Percentiles rank a stretch among this genome's conserved stretches.
phyloP scores from a whole-genome alignment of 37 sponge, comb jelly and placozoan genomes.

The Crambe crambe region DNA sequence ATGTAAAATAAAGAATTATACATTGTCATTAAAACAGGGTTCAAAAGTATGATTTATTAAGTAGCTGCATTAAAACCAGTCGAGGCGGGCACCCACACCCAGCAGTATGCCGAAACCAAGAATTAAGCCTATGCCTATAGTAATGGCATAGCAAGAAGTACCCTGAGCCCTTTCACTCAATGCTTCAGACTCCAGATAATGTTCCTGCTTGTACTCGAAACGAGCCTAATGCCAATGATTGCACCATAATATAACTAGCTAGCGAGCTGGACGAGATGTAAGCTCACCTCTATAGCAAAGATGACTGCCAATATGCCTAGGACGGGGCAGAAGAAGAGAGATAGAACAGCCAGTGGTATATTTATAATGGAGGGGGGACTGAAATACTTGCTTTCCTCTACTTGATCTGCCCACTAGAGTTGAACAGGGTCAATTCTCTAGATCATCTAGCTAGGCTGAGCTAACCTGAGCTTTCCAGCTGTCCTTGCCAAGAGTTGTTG shows the following conservation, averaged over 20 bases:
- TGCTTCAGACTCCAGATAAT: constrained; percentile 35
- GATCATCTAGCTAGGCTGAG: background rate
- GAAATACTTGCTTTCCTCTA: too few relatives aligned
- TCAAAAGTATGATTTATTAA: background rate
- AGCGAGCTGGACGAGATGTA: background rate
- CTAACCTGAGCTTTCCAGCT: constrained; percentile 38
- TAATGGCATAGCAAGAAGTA: constrained; percentile 32
- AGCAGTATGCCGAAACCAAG: constrained; percentile 16
- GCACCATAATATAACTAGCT: background rate
- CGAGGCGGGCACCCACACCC: constrained; percentile 15
- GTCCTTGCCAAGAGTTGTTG: constrained; percentile 16
- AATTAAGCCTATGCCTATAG: constrained; percentile 25
- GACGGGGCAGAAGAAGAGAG: constrained; percentile 24
- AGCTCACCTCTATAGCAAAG: constrained; percentile 36
- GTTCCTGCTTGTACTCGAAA: background rate
- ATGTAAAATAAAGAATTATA: background rate
- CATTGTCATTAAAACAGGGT: background rate
- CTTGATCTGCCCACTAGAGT: background rate
- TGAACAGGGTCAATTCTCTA: too few relatives aligned
- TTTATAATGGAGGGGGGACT: constrained; percentile 30
- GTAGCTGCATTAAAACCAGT: constrained; percentile 23
- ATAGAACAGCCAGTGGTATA: constrained; percentile 19
- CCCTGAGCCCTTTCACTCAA: constrained; percentile 26
- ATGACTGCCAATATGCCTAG: constrained; percentile 33
- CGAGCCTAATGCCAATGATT: constrained; percentile 13